These are phyloP conservation scores for Cottoperca gobio DNA, from an alignment of 2,797 vertebrate genomes.

Conservation along the genomic window DNA sequence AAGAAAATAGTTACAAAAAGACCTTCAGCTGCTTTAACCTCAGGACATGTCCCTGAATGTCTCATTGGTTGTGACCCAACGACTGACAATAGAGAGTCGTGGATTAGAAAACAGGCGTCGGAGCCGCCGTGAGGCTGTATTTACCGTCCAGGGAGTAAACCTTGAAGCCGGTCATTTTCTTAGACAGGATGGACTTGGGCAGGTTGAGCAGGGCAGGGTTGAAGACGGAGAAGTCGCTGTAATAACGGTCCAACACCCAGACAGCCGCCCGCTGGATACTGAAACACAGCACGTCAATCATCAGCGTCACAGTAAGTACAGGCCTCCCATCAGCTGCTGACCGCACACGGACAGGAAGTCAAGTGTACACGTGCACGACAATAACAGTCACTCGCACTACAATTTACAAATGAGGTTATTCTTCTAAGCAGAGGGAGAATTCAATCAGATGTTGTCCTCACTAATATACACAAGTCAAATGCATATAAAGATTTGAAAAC, in stretches of 20 bases:
- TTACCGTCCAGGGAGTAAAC: conserved; percentile 92
- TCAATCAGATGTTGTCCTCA: neutral
- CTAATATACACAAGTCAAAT: neutral
- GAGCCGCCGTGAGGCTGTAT: neutral
- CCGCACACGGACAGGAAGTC: neutral
- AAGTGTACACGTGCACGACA: neutral
- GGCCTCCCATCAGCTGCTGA: conserved; percentile 10
- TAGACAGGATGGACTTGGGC: conserved; percentile 96
- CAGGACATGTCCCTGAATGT: neutral
- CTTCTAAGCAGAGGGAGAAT: neutral
- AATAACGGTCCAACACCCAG: conserved; percentile 97
- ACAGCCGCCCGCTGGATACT: conserved; percentile 96
- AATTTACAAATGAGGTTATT: neutral
- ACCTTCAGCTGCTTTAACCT: neutral
- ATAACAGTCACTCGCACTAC: neutral
- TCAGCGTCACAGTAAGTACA: conserved; percentile 5
- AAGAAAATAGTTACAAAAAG: neutral
- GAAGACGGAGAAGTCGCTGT: conserved; percentile 96
- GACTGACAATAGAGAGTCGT: neutral
- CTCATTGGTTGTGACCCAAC: neutral
- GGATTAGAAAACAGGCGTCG: conserved; percentile 3
- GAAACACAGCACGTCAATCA: conserved; percentile 32
- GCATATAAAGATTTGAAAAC: neutral
- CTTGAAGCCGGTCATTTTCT: conserved; percentile 98
- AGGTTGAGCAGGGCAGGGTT: conserved; percentile 97